Percentiles rank a stretch among this genome's conserved stretches.
These are phyloP conservation scores for Turritopsis rubra DNA, from an alignment of 30 jellyfish, hydroid and myxozoan genomes.

Conservation along the genomic window DNA sequence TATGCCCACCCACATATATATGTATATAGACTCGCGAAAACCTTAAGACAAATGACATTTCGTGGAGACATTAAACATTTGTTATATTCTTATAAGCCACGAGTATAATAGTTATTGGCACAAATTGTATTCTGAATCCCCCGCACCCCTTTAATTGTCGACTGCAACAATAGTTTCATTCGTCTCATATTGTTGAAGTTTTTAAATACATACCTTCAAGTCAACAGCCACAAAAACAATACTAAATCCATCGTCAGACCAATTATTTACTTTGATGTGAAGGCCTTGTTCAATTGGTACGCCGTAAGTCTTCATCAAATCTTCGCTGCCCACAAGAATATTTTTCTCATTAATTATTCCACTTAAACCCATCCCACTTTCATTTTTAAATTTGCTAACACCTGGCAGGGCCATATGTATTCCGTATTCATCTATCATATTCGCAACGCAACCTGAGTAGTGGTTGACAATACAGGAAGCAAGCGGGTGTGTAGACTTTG, in stretches of 20 bases:
- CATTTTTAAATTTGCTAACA: conserved; percentile 48
- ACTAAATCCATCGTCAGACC: conserved; percentile 64
- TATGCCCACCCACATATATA: no score
- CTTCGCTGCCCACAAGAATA: conserved; percentile 70
- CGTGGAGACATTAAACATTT: no score
- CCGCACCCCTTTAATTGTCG: no score
- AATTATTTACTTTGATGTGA: conserved; percentile 19
- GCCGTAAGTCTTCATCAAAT: conserved; percentile 36
- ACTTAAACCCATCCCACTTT: conserved; percentile 64
- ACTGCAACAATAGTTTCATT: not conserved
- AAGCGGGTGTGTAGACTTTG: conserved; percentile 92
- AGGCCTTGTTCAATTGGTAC: conserved; percentile 25
- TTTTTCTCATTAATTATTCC: conserved; percentile 42
- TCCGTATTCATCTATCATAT: conserved; percentile 55
- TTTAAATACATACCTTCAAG: conserved; percentile 32
- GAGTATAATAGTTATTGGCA: no score
- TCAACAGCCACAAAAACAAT: conserved; percentile 77
- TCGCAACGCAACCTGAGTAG: conserved; percentile 84
- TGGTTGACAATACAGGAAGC: conserved; percentile 84
- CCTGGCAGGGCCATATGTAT: conserved; percentile 75
- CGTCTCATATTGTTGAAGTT: not conserved
- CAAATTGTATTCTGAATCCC: no score
- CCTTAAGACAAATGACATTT: no score
- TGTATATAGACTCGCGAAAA: no score
- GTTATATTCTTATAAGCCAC: no score